A percentile compares a stretch with the other conserved stretches of the same genome.
Evolutionary conservation across 1,140 invertebrate species (phyloP).

Genomic region (Halyomorpha halys): DNA sequence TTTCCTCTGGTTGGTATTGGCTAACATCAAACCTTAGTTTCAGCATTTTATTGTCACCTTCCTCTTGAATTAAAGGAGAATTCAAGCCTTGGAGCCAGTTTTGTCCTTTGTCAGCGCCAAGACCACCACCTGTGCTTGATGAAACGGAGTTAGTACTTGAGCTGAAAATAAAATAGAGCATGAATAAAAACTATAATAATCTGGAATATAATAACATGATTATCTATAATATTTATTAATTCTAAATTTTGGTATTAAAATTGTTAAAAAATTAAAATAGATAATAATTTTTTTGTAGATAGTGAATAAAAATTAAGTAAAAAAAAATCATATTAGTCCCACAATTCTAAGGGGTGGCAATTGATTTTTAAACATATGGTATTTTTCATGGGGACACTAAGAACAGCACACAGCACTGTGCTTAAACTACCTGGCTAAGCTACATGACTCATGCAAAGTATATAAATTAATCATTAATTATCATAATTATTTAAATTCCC

Average conservation of each 20-base stretch:
- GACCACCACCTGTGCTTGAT: conserved; percentile 40
- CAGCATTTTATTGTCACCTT: conserved; percentile 77
- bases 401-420: no score
- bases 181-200: not conserved
- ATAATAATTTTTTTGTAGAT: not conserved
- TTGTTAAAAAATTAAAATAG: not conserved
- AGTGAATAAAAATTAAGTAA: not conserved
- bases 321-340: not conserved
- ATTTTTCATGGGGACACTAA: not conserved
- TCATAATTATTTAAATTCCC: no score
- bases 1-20: conserved; percentile 89
- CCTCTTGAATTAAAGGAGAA: conserved; percentile 84
- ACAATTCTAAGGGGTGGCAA: no score
- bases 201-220: no score
- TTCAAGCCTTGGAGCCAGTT: conserved; percentile 68
- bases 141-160: conserved; percentile 42
- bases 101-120: conserved; percentile 41
- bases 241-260: no score
- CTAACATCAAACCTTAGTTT: conserved; percentile 89
- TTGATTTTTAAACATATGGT: not conserved
- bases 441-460: no score
- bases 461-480: no score
- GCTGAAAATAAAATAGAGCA: conserved; percentile 20
- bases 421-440: no score
- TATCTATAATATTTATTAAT: no score